Conservation (phyloP, 2,113 vertebrate species). For the Acanthochromis polyacanthus region DNA sequence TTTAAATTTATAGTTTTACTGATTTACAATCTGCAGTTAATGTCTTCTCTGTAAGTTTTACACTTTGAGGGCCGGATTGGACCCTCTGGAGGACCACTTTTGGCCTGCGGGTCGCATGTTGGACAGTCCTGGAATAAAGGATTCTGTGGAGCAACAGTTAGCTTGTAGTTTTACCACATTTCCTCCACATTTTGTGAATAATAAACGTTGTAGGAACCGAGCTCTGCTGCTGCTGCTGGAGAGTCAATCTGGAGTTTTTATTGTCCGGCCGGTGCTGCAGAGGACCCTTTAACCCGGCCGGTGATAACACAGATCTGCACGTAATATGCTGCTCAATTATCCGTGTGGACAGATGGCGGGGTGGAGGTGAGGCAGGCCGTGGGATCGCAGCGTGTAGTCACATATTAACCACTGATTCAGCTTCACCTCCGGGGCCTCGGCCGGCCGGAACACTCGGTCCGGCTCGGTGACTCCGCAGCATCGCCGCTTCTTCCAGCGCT, state of each 20-base stretch:
- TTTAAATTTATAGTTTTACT: too few species aligned
- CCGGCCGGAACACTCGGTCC: neutral
- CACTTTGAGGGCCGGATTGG: too few species aligned
- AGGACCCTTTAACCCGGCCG: constrained; percentile 33
- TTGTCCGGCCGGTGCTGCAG: too few species aligned
- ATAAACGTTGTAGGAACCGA: neutral
- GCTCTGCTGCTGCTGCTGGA: neutral
- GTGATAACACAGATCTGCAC: constrained; percentile 24
- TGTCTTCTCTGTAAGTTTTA: too few species aligned
- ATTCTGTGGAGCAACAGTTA: too few species aligned
- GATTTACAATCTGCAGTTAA: too few species aligned
- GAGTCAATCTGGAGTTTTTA: neutral
- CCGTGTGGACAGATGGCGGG: constrained; percentile 54
- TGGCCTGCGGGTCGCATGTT: too few species aligned
- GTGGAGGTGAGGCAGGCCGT: constrained; percentile 63
- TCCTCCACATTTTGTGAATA: constrained; percentile 1
- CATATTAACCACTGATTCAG: constrained; percentile 67
- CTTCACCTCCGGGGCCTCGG: constrained; percentile 56
- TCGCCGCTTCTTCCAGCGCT: neutral
- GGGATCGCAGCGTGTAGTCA: constrained; percentile 57
- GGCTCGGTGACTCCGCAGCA: constrained; percentile 19
- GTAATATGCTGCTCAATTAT: constrained; percentile 59
- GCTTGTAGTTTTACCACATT: neutral
- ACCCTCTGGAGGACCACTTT: too few species aligned
- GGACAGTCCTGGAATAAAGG: too few species aligned